Evolutionary conservation across 2,888 invertebrate species (phyloP), one percentile per base, ranked within the genome.

Genomic region (Acronicta aceris): DNA sequence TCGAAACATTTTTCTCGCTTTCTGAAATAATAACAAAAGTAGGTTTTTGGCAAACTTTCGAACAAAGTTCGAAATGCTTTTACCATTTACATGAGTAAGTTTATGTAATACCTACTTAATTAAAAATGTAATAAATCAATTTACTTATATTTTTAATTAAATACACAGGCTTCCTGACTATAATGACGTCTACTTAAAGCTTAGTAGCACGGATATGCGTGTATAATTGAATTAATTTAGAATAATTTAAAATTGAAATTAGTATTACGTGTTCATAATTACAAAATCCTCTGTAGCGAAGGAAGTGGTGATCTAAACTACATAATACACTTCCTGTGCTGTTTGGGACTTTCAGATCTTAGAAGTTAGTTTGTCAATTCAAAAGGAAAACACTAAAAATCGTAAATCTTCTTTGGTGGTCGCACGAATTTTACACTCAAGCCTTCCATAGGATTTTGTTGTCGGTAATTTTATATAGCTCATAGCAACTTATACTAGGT

Each of bases 161-260:
- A 40, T 13, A 46, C 27, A 46, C 1, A 4, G 17, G 43, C n/a
- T 52, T 61, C 65, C 69, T 27, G 40, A 9, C 27, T 41, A 40
- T 17, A 42, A 21, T 42, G 55, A 48, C 48, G 48, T 33, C n/a
- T 40, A 12, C 30, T 21, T 38, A 27, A 40, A 9, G 38, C 15
- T 65, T 47, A 36, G 15, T 25, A 45, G 45, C 33, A 47, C 49
- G 71, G 57, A 71, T 74, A 62, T 58, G 56, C 56, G 12, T 57
- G 41, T 57, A 30, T 62, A 61, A 66, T 43, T 46, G 50, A 65
- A 49, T 52, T 65, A 50, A 65, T 63, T 15, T 16, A 38, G 12
- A 5, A 7, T 65, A 42, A 66, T 65, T 71, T 48, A 30, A 59
- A 71, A 40, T 65, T 43, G 40, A 60, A 66, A 71, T 71, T 53